Evolutionary conservation across 2,113 vertebrate species (phyloP), one percentile per base, ranked within the genome.

Genomic region (Daphoenositta chrysoptera): DNA sequence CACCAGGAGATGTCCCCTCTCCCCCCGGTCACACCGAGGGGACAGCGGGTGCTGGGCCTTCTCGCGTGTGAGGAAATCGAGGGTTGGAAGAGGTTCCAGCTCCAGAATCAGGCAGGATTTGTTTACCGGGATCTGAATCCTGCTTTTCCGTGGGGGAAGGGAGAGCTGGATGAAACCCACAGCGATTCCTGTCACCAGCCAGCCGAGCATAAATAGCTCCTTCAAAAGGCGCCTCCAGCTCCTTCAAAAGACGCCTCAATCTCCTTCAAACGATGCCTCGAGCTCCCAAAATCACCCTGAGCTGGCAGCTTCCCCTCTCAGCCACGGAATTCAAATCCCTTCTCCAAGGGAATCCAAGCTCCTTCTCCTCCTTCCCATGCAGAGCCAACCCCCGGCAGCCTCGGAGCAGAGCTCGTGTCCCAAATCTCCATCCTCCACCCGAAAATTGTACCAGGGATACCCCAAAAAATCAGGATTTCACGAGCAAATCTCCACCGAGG

Each of bases 121-220:
- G 83, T 96, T 97, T 90, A 56, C 35, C 80, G 15, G 78, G 80
- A 63, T 87, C 79, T 50, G 63, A 89, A 64, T 66, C 68, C 89
- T 22, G 86, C 10, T 1, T 27, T 69, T 66, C 8, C 11, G 28
- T 39, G 94, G 93, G 91, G 94, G 89, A 75, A 89, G 95, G 93
- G 93, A 88, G 86, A 63, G 86, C 89, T 71, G 91, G 93, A 78
- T 84, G 72, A 37, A 95, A 81, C 89, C 87, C 95, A 90, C 93
- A 50, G 89, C 33, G 1, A 91, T 70, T 77, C 4, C 1, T 58
- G 68, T 87, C 51, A 9, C 39, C 90, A 73, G 85, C 3, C 0
- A 83, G 66, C 0, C 10, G 2, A 35, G 50, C 80, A 83, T 4
- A 96, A 93, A 93, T 69, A 94, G 85, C 84, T 90, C 66, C 86